phyloP scores from a whole-genome alignment of 2,113 vertebrate species.

The Corythornis vintsioides region DNA sequence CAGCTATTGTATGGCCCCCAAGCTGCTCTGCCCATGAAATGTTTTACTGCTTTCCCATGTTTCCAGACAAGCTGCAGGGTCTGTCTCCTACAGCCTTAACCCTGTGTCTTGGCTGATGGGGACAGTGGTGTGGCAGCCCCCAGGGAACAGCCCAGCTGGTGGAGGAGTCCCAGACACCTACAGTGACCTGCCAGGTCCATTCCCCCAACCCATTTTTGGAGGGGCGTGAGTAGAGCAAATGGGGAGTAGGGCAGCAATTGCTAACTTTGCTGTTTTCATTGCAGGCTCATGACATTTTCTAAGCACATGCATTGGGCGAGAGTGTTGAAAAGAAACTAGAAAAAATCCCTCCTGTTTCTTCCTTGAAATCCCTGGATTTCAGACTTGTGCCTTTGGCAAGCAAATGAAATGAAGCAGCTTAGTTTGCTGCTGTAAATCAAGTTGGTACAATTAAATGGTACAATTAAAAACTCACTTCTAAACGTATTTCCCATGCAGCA shows the following conservation, averaged over 20 bases:
- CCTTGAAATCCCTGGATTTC: not conserved
- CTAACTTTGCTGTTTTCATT: not conserved
- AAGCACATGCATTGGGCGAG: not conserved
- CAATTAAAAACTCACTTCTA: not conserved
- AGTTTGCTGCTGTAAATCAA: not conserved
- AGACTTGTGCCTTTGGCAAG: not conserved
- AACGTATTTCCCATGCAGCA: fast-evolving
- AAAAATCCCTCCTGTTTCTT: not conserved
- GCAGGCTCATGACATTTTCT: not conserved
- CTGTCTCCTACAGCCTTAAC: not conserved
- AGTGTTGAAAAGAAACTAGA: not conserved
- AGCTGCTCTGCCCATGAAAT: slow-evolving; percentile 29
- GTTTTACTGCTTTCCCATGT: slow-evolving; percentile 43
- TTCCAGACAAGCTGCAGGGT: not conserved
- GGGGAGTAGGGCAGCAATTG: fast-evolving
- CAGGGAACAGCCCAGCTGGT: not conserved
- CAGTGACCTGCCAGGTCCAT: not conserved
- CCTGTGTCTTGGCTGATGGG: not conserved
- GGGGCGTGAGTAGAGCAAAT: no score
- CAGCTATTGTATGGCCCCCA: not conserved
- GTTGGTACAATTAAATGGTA: not conserved
- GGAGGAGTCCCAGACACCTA: not conserved
- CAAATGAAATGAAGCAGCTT: not conserved
- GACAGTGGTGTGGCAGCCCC: not conserved
- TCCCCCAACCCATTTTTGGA: fast-evolving